These are phyloP conservation scores for Sebastes minor DNA, from an alignment of 2,797 vertebrate genomes.

Conservation along the genomic window DNA sequence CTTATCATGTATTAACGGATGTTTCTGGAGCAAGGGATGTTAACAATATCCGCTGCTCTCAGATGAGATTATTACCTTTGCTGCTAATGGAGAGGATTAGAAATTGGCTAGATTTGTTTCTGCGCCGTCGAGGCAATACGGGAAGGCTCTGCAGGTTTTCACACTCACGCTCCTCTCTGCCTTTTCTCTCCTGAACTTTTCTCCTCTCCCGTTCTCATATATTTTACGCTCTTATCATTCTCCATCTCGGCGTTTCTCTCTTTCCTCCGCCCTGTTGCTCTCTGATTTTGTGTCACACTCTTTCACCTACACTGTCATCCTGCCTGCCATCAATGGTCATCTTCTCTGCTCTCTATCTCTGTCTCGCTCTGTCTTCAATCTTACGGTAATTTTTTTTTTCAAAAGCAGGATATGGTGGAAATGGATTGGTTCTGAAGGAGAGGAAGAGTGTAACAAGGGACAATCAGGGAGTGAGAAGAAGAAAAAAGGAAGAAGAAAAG, in stretches of 20 bases:
- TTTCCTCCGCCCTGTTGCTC: background rate
- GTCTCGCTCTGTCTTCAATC: conserved; percentile 6
- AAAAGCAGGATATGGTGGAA: conserved; percentile 20
- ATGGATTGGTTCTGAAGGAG: conserved; percentile 33
- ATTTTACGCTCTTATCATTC: conserved; percentile 15
- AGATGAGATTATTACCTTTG: conserved; percentile 57
- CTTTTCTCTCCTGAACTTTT: background rate
- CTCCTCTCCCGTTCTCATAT: background rate
- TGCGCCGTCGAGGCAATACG: background rate
- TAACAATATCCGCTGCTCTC: conserved; percentile 50
- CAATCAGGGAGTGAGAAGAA: background rate
- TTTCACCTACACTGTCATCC: conserved; percentile 26
- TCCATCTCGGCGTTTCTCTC: background rate
- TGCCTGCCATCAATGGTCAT: conserved; percentile 31
- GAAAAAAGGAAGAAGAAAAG: background rate
- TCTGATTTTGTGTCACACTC: background rate
- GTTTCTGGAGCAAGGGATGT: conserved; percentile 48
- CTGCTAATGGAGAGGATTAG: conserved; percentile 63
- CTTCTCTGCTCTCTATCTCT: conserved; percentile 9
- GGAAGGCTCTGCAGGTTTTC: background rate
- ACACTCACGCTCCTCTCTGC: background rate
- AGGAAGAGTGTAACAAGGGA: background rate
- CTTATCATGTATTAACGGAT: conserved; percentile 64
- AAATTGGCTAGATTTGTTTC: conserved; percentile 39
- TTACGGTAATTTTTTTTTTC: conserved; percentile 48